Evolutionary conservation across 2,797 vertebrate genomes (phyloP).

Genomic region (Decapterus maruadsi): DNA sequence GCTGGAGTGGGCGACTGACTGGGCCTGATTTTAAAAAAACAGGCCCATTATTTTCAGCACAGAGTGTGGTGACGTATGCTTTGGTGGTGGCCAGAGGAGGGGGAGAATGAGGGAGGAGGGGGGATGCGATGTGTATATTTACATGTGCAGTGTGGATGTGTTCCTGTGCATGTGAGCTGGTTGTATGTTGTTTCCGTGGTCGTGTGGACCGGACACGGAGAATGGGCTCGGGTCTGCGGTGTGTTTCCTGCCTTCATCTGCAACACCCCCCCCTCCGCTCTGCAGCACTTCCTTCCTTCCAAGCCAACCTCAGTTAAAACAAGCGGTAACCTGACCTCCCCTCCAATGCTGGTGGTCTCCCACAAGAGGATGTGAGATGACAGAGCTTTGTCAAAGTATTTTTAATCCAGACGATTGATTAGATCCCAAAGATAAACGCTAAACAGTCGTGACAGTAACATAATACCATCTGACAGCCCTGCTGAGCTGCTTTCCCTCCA

Average conservation of each 20-base stretch:
- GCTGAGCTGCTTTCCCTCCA: not conserved
- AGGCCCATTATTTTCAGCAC: conserved; percentile 21
- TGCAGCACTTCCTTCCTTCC: conserved; percentile 80
- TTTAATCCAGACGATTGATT: conserved; percentile 70
- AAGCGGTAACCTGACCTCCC: conserved; percentile 77
- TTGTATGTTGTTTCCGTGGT: conserved; percentile 74
- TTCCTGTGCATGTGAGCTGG: conserved; percentile 62
- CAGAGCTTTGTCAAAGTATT: conserved; percentile 71
- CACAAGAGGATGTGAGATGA: conserved; percentile 76
- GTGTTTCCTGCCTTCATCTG: conserved; percentile 82
- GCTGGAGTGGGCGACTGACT: conserved; percentile 13
- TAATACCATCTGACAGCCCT: not conserved
- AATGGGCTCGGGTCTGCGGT: conserved; percentile 64
- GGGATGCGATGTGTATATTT: conserved; percentile 60
- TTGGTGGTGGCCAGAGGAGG: conserved; percentile 10
- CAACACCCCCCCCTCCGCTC: conserved; percentile 46
- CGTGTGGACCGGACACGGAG: conserved; percentile 61
- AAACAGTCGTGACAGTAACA: conserved; percentile 34
- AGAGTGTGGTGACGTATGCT: conserved; percentile 41
- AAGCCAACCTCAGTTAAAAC: conserved; percentile 69
- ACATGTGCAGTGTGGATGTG: conserved; percentile 57
- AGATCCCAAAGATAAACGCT: conserved; percentile 44
- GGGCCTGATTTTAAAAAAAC: conserved; percentile 13
- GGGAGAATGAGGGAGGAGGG: too few species aligned
- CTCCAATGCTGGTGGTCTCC: conserved; percentile 68